A percentile compares a stretch with the other conserved stretches of the same genome.
These are phyloP conservation scores for Climacteris rufus DNA, from an alignment of 2,113 vertebrate species.

Conservation along the genomic window DNA sequence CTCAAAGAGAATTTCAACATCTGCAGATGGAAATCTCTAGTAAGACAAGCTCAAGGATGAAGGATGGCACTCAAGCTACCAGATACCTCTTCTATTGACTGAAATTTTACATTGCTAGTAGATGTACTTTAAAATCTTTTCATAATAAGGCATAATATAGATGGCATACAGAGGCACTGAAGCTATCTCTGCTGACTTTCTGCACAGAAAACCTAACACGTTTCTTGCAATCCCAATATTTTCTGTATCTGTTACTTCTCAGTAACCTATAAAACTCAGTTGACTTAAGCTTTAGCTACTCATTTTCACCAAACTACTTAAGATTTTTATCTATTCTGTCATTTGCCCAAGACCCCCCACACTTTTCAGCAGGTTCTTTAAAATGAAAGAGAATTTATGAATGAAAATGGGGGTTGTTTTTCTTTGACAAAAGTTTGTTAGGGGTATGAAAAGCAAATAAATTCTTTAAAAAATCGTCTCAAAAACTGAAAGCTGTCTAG, in stretches of 20 bases:
- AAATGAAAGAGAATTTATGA: background rate
- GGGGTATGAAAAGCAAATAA: background rate
- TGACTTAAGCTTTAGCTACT: background rate
- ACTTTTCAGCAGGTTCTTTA: background rate
- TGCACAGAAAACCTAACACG: background rate
- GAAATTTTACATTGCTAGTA: background rate
- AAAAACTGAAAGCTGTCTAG: background rate
- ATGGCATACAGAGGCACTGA: background rate
- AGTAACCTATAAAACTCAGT: background rate
- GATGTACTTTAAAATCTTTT: background rate
- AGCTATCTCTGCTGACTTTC: background rate
- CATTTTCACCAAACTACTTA: background rate
- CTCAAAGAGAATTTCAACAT: background rate
- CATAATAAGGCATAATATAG: background rate
- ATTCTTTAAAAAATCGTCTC: background rate
- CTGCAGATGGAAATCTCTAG: background rate
- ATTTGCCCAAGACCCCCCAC: background rate
- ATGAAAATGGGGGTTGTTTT: background rate
- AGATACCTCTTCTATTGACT: background rate
- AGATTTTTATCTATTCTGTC: background rate
- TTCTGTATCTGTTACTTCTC: background rate
- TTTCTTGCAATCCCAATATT: background rate
- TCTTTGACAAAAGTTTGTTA: background rate
- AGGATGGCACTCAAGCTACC: background rate
- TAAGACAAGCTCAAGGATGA: background rate